Evolutionary conservation across 2,888 invertebrate genomes (phyloP), one percentile per base, ranked within the genome.

Genomic region (Tenthredo scrophulariae): DNA sequence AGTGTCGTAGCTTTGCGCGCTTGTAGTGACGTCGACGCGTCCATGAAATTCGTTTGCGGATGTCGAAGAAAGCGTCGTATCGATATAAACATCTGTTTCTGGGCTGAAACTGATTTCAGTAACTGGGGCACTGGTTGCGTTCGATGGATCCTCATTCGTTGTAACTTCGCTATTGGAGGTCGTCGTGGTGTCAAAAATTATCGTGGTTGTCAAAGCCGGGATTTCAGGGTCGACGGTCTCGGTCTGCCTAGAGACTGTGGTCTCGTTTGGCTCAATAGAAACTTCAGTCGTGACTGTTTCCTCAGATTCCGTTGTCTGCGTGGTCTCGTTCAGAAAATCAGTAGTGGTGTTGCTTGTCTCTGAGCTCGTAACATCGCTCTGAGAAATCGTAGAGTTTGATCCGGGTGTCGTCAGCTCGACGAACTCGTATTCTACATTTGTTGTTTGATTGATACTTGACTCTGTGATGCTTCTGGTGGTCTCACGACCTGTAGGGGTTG

Each of bases 371-470:
- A 84, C 58, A 58, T 85, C 85, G 70, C 80, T 84, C 46, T 84
- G 84, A 0, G 85, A 79, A 13, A 26, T 79, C 7, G 87, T 87
- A 10, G 87, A 85, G 80, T n/a, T 40, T 26, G 13, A 7, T 80
- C 18, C 80, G n/a, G n/a, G n/a, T 4, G 92, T 91, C 43, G 90
- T 90, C 0, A 92, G 87, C 0, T 89, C 91, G 3, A 92, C 88
- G 74, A 92, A 92, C 54, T 91, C 91, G 87, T 91, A 92, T 84
- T 91, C 90, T 40, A 92, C 86, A 13, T 85, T 86, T 0, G 90
- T 88, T 0, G 90, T 88, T 33, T 37, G 67, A n/a, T n/a, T 26
- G 18, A 3, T 67, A 33, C 15, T 50, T 13, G 67, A n/a, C 67
- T 65, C 83, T 22, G 83, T 26, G 13, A 50, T 67, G 33, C 29